These are phyloP conservation scores for Leptoteleia sp. DNA, from an alignment of 1,140 invertebrate genomes.

Conservation along the genomic window DNA sequence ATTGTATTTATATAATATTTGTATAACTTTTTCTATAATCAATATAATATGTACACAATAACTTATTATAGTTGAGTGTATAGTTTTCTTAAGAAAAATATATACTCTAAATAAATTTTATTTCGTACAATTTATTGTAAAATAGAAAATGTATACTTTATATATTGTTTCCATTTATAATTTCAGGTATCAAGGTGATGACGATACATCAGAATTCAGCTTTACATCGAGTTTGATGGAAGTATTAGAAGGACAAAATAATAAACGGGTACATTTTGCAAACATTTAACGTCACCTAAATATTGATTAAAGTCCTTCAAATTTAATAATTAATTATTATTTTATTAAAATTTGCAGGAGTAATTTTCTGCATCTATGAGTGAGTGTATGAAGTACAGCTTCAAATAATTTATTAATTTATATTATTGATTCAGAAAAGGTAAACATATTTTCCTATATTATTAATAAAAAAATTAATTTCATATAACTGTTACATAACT, in stretches of 20 bases:
- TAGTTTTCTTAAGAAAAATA: too few relatives aligned
- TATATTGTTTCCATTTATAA: constrained; percentile 18
- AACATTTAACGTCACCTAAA: constrained; percentile 61
- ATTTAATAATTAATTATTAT: constrained; percentile 6
- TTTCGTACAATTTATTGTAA: background rate
- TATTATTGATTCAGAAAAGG: constrained; percentile 3
- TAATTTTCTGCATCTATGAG: background rate
- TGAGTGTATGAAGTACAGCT: background rate
- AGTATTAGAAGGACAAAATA: constrained; percentile 74
- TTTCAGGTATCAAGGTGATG: constrained; percentile 72
- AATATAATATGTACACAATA: too few relatives aligned
- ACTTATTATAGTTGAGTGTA: too few relatives aligned
- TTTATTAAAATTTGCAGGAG: constrained; percentile 31
- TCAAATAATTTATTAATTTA: constrained; percentile 21
- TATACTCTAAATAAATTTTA: too few relatives aligned
- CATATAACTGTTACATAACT: too few relatives aligned
- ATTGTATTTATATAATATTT: too few relatives aligned
- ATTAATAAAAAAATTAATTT: too few relatives aligned
- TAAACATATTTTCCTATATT: too few relatives aligned
- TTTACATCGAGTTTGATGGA: constrained; percentile 80
- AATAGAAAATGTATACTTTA: constrained; percentile 12
- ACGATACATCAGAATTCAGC: constrained; percentile 80
- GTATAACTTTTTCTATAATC: too few relatives aligned
- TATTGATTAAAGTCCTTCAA: background rate
- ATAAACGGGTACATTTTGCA: constrained; percentile 77